A percentile compares a stretch with the other conserved stretches of the same genome.
These are phyloP conservation scores for Rhinichthys klamathensis DNA, from an alignment of 2,113 vertebrate species.

Conservation along the genomic window DNA sequence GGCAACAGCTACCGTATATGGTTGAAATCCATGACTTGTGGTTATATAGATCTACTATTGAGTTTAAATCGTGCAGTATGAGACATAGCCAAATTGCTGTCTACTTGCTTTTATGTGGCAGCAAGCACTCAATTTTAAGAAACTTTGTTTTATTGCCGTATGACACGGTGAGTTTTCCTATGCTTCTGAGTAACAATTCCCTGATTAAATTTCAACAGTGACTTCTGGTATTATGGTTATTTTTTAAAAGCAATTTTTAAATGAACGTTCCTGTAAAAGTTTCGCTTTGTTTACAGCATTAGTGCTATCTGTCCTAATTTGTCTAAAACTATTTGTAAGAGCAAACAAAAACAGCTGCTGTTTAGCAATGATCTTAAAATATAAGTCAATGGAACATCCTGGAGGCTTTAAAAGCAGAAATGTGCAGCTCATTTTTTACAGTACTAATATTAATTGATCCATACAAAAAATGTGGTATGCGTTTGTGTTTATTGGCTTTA, in stretches of 20 bases:
- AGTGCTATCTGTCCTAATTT: not conserved
- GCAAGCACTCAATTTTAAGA: not conserved
- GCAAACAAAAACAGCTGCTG: constrained; percentile 11
- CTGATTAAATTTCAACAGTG: not conserved
- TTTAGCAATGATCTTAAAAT: not conserved
- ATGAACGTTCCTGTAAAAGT: not conserved
- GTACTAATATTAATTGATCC: not conserved
- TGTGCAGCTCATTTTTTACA: not conserved
- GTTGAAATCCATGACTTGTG: constrained; percentile 15
- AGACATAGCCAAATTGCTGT: not conserved
- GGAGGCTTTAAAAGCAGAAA: not conserved
- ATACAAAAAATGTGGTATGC: not conserved
- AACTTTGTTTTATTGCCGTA: not conserved
- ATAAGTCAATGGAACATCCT: not conserved
- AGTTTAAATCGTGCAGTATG: constrained; percentile 12
- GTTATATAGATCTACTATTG: not conserved
- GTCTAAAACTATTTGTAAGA: not conserved
- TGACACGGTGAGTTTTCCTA: not conserved
- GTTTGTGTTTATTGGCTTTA: too few relatives aligned
- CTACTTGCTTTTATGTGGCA: not conserved
- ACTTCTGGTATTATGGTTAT: not conserved
- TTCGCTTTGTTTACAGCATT: not conserved
- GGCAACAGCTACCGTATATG: not conserved
- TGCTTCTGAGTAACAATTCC: not conserved
- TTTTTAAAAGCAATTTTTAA: not conserved